These are phyloP conservation scores for Idaea aversata DNA, from an alignment of 2,888 invertebrate genomes.

Conservation along the genomic window DNA sequence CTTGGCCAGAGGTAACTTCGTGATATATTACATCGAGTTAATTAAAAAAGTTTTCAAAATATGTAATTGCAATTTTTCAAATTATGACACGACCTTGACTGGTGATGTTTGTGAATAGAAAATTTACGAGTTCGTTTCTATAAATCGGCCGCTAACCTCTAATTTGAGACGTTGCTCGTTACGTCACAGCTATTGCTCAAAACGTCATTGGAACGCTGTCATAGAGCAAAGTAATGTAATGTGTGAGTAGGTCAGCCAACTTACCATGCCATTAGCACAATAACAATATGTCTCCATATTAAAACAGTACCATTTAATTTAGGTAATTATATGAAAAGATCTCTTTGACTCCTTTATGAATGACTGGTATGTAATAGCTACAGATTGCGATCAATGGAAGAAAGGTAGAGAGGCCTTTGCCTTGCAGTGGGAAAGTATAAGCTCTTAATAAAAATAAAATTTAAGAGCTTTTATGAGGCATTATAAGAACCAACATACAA, in stretches of 20 bases:
- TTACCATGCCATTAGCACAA: slow-evolving; percentile 29
- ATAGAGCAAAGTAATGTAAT: slow-evolving; percentile 36
- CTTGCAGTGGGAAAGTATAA: no score
- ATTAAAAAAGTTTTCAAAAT: no score
- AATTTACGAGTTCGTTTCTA: slow-evolving; percentile 21
- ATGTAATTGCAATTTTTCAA: background rate
- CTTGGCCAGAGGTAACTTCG: no score
- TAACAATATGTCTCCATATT: slow-evolving; percentile 18
- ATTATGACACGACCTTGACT: slow-evolving; percentile 19
- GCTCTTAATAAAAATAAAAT: no score
- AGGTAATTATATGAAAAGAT: background rate
- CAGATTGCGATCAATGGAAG: no score
- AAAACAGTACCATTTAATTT: background rate
- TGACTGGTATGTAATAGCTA: no score
- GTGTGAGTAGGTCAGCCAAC: slow-evolving; percentile 46
- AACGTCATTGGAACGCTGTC: slow-evolving; percentile 49
- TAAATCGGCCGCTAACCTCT: slow-evolving; percentile 27
- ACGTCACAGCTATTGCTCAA: slow-evolving; percentile 49
- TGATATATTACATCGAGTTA: no score
- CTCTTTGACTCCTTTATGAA: background rate
- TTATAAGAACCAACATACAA: no score
- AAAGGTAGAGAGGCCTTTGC: no score
- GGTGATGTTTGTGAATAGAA: slow-evolving; percentile 13
- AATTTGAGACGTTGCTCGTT: slow-evolving; percentile 24
- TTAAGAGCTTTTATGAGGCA: no score